A percentile compares a stretch with the other conserved stretches of the same genome.
These are phyloP conservation scores for Nephrotoma guestfalica DNA, from an alignment of 2,888 invertebrate genomes.

Conservation along the genomic window DNA sequence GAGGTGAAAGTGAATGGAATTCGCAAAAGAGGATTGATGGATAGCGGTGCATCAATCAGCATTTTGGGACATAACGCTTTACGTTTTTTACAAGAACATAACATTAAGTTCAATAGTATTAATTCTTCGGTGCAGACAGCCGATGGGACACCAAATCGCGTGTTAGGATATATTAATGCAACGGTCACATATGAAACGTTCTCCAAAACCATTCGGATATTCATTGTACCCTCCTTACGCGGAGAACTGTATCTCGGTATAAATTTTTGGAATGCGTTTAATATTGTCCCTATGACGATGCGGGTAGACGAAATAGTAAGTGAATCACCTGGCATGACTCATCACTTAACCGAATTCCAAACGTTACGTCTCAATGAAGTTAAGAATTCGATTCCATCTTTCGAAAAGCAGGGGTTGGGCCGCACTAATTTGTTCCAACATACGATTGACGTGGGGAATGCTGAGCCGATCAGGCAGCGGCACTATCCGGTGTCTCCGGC, in stretches of 20 bases:
- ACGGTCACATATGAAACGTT: background rate
- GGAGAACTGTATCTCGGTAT: background rate
- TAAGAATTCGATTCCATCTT: background rate
- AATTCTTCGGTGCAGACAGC: background rate
- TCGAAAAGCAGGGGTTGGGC: background rate
- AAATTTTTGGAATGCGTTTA: background rate
- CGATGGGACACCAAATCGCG: background rate
- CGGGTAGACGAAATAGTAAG: background rate
- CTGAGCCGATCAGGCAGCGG: constrained; percentile 11
- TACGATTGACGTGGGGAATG: background rate
- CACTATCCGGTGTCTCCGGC: constrained; percentile 17
- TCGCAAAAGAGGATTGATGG: constrained; percentile 6
- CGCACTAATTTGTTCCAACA: background rate
- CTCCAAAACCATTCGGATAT: background rate
- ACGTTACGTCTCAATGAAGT: background rate
- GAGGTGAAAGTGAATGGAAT: constrained; percentile 6
- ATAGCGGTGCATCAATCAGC: constrained; percentile 8
- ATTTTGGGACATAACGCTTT: constrained; percentile 7
- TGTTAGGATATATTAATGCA: background rate
- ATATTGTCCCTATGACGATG: background rate
- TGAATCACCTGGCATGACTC: background rate
- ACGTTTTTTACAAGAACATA: background rate
- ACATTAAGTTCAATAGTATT: background rate
- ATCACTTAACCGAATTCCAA: background rate
- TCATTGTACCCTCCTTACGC: background rate